These are phyloP conservation scores for Achlya flavicornis DNA, from an alignment of 2,888 invertebrate species.

Conservation along the genomic window DNA sequence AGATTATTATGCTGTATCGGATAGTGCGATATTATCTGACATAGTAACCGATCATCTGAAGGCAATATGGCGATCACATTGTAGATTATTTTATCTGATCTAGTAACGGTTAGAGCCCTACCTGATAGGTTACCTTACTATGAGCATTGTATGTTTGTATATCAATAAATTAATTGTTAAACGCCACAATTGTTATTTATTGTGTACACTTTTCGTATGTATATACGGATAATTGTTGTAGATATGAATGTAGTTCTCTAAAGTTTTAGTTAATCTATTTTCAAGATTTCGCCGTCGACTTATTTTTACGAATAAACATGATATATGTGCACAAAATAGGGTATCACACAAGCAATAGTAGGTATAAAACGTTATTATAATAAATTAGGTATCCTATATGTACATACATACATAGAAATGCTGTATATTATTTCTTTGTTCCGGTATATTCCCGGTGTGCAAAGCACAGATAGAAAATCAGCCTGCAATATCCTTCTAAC, in stretches of 20 bases:
- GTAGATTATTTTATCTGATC: conserved; percentile 38
- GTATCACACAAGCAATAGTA: no score
- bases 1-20: not conserved
- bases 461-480: not conserved
- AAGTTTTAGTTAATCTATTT: no score
- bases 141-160: not conserved
- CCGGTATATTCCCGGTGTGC: not conserved
- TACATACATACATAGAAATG: no score
- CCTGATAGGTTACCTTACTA: not conserved
- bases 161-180: not conserved
- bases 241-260: no score
- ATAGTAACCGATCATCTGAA: conserved; percentile 3
- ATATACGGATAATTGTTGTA: no score
- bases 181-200: no score
- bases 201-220: no score
- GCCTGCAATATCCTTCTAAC: not conserved
- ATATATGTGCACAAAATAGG: no score
- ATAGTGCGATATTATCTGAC: not conserved
- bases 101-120: conserved; percentile 24
- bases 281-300: no score
- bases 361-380: no score
- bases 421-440: not conserved
- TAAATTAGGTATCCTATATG: no score
- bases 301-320: no score
- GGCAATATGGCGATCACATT: conserved; percentile 11